Percentiles rank a stretch among this genome's conserved stretches.
Evolutionary conservation across 1,140 invertebrate genomes (phyloP).

Genomic region (Diachasma alloeum): DNA sequence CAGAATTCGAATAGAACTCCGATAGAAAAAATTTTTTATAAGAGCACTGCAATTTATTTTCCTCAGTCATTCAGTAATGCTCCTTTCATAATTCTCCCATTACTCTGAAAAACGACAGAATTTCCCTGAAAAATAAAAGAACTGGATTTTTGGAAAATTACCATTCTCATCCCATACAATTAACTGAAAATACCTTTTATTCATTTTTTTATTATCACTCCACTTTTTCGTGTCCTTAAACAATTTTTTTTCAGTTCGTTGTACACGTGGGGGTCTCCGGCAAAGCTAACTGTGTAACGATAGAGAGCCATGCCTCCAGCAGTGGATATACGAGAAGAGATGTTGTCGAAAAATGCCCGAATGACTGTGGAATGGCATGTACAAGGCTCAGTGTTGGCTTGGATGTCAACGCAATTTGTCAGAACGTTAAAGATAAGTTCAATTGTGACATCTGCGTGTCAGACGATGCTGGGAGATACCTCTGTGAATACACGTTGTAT

Average conservation of each 20-base stretch:
- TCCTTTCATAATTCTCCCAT: too few relatives aligned
- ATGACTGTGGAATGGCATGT: conserved; percentile 49
- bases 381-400: conserved; percentile 56
- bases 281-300: conserved; percentile 63
- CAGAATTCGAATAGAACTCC: too few relatives aligned
- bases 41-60: too few relatives aligned
- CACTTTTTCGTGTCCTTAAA: too few relatives aligned
- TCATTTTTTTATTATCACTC: too few relatives aligned
- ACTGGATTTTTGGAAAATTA: too few relatives aligned
- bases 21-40: too few relatives aligned
- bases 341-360: conserved; percentile 59
- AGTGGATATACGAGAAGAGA: conserved; percentile 67
- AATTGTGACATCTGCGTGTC: conserved; percentile 54
- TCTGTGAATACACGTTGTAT: conserved; percentile 77
- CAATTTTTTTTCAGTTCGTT: conserved; percentile 64
- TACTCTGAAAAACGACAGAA: too few relatives aligned
- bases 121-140: too few relatives aligned
- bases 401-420: conserved; percentile 58
- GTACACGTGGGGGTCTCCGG: conserved; percentile 74
- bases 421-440: conserved; percentile 54
- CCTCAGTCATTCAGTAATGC: too few relatives aligned
- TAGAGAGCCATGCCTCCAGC: conserved; percentile 69
- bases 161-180: too few relatives aligned
- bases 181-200: too few relatives aligned
- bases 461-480: conserved; percentile 67